Base-by-base conservation (phyloP, 1,140 invertebrate genomes). In the Heliothis virescens region DNA sequence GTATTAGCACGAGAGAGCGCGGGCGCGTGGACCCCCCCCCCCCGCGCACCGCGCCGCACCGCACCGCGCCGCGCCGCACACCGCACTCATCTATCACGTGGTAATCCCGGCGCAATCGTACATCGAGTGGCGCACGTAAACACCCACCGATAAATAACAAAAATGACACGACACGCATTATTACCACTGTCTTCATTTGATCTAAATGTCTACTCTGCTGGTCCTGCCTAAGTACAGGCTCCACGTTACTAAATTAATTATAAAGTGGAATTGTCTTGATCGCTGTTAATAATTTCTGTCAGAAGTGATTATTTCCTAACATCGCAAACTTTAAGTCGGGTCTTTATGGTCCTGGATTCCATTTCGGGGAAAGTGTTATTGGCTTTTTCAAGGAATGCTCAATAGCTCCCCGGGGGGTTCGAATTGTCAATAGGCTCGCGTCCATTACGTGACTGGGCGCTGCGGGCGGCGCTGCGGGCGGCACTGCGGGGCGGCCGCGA, bases 301-400 rank as follows among this genome's bases (percentile, higher is more conserved):
- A 41, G 34, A 9, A 41, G 34, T 41, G 34, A 41, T 41, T 5
- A 41, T 12, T 59, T 59, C 16, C 55, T 21, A 21, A 57, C 16
- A 57, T 59, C 57, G 26, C 21, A 59, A 13, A 26, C 2, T 59
- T 59, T 26, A 59, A 59, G 13, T 59, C 57, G 21, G 13, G 5
- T 41, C 34, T 59, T 10, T 26, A 59, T 59, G 10, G 11, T 59
- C 18, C 57, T 59, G 57, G 57, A 26, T 59, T 59, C 18, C 18
- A 59, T 21, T 59, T 26, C 57, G 2, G 21, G 16, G 18, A 59
- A 59, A 59, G 57, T 59, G 21, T 59, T 59, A 59, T 59, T 59
- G 21, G 18, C 21, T 59, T 26, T 59, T 26, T 59, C 57, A 59
- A 59, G 57, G 57, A 59, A 59, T 59, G 57, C 57, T 59, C 57